Percentiles rank a stretch among this genome's conserved stretches.
Conservation (phyloP, 92 coral and sea anemone genomes). For the Paragorgia papillata region DNA sequence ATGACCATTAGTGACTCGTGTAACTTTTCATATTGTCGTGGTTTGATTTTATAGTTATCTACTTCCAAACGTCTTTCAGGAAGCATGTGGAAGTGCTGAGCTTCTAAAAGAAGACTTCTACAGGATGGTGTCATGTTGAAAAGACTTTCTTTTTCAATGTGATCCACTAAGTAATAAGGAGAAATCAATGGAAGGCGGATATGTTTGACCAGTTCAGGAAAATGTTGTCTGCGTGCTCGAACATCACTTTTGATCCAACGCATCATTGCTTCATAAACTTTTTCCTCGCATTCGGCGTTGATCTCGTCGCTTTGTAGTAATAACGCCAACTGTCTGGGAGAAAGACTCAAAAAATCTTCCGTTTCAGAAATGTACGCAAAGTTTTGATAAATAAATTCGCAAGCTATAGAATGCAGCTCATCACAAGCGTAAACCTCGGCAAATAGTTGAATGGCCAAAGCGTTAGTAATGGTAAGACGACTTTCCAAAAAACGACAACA, state of each 20-base stretch:
- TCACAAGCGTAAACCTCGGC: slow-evolving; percentile 96
- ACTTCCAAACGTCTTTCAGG: slow-evolving; percentile 90
- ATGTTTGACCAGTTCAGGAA: slow-evolving; percentile 73
- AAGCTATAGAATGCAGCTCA: slow-evolving; percentile 75
- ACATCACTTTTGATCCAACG: slow-evolving; percentile 81
- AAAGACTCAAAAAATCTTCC: slow-evolving; percentile 79
- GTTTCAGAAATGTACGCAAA: slow-evolving; percentile 87
- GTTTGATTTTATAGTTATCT: slow-evolving; percentile 81
- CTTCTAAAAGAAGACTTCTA: slow-evolving; percentile 81
- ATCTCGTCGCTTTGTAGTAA: slow-evolving; percentile 88
- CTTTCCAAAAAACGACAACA: slow-evolving; percentile 95
- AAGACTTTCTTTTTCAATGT: slow-evolving; percentile 89
- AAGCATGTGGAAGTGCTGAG: slow-evolving; percentile 98
- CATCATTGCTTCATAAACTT: slow-evolving; percentile 91
- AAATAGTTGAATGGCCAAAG: slow-evolving; percentile 88
- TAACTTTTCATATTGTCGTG: slow-evolving; percentile 92
- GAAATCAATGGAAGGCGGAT: slow-evolving; percentile 93
- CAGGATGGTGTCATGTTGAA: slow-evolving; percentile 74
- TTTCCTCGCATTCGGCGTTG: slow-evolving; percentile 91
- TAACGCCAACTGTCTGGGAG: slow-evolving; percentile 71
- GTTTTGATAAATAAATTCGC: slow-evolving; percentile 74
- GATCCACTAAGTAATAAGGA: slow-evolving; percentile 93
- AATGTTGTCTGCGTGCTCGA: slow-evolving; percentile 69
- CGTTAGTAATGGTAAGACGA: slow-evolving; percentile 82
- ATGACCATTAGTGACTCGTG: slow-evolving; percentile 93